Base-by-base conservation (phyloP, 2,888 invertebrate species). In the Phania funesta region DNA sequence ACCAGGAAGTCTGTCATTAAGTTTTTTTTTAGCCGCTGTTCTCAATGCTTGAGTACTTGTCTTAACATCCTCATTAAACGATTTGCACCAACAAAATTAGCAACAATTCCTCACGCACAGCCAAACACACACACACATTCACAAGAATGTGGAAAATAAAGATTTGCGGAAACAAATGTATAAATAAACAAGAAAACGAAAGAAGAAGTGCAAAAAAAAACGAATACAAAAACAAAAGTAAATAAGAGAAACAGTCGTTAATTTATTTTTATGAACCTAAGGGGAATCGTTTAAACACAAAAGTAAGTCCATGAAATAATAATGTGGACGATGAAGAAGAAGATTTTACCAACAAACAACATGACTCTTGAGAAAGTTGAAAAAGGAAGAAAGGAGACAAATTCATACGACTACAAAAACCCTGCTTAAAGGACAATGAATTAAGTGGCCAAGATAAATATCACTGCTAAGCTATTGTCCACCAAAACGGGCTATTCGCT, bases 221-320 rank as follows among this genome's bases (percentile, higher is more conserved):
- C 13, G 16, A 26, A 44, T 46, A 79, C 24, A 70, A 56, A 52
- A 64, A 41, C 65, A 46, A 80, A 60, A 84, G 85, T 68, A 80
- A 78, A 41, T 18, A 83, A 85, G 71, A 84, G 85, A 84, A 84
- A 87, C 87, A 86, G 89, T 87, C 89, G 91, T 91, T 91, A 91
- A 91, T 91, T 90, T 91, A 90, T 88, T 91, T 90, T 91, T 91
- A 91, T 91, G 91, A 91, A 91, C 90, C 90, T 89, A 90, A 89
- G 89, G 90, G 90, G 90, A 91, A 91, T 89, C 91, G 89, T 91
- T 91, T 88, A 79, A 83, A 73, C 80, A 73, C 80, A 75, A 74
- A 78, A 62, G 24, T 58, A 79, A 74, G 82, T 71, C 81, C 67
- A 84, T 81, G 75, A 82, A 76, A 83, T 71, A 78, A 84, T 20